A percentile compares a stretch with the other conserved stretches of the same genome.
Conservation (phyloP, 92 coral and sea anemone genomes). For the Phenganax marumi region DNA sequence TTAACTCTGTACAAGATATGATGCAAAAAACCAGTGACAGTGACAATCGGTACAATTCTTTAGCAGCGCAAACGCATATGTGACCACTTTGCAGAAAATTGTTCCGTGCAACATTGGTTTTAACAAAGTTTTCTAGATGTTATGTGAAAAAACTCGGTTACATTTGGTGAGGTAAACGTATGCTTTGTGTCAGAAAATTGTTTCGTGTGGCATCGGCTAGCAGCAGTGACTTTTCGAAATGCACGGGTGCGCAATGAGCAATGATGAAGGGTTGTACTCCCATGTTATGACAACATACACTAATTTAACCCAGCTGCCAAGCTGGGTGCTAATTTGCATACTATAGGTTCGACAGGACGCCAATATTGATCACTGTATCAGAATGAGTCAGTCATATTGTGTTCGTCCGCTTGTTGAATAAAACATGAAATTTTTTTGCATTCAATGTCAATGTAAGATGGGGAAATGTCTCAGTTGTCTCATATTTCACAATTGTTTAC, state of each 20-base stretch:
- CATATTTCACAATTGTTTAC: too few species aligned
- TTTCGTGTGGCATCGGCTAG: neutral
- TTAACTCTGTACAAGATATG: too few species aligned
- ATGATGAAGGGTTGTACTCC: constrained; percentile 2
- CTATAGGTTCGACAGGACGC: neutral
- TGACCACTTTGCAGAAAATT: too few species aligned
- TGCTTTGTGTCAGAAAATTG: too few species aligned
- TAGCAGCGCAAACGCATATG: too few species aligned
- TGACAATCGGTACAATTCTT: too few species aligned
- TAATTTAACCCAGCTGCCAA: neutral
- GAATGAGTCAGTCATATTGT: constrained; percentile 3
- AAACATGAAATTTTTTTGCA: neutral
- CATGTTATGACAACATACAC: constrained; percentile 5
- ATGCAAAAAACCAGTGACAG: too few species aligned
- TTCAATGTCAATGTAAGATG: neutral
- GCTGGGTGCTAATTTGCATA: constrained; percentile 8
- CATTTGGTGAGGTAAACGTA: too few species aligned
- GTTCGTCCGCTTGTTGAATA: neutral
- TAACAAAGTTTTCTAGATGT: too few species aligned
- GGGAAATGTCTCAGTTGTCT: neutral
- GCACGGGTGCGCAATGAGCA: neutral
- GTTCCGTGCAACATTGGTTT: too few species aligned
- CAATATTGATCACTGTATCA: neutral
- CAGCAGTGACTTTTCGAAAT: neutral
- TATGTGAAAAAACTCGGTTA: too few species aligned